phyloP scores from a whole-genome alignment of 2,888 invertebrate genomes.

The Onchidella celtica region DNA sequence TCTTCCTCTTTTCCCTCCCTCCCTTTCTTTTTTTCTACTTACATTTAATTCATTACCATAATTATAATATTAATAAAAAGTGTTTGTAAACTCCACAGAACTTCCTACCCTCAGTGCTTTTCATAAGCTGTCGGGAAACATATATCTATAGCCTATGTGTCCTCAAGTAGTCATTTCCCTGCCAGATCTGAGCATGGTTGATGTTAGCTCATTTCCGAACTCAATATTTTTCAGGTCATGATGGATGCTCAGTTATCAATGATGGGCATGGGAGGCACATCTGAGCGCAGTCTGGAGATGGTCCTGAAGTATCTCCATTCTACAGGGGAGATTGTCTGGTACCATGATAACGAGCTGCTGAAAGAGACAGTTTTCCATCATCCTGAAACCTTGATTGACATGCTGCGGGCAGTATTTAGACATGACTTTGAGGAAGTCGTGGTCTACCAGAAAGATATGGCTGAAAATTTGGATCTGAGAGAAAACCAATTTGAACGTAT shows the following conservation, averaged over 20 bases:
- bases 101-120: too few relatives aligned
- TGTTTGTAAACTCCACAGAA: too few relatives aligned
- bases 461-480: slow-evolving; percentile 54
- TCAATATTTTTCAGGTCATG: slow-evolving; percentile 58
- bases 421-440: slow-evolving; percentile 73
- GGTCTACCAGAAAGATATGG: slow-evolving; percentile 60
- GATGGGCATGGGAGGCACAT: slow-evolving; percentile 67
- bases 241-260: slow-evolving; percentile 64
- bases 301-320: slow-evolving; percentile 70
- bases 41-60: too few relatives aligned
- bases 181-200: too few relatives aligned
- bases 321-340: slow-evolving; percentile 74
- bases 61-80: too few relatives aligned
- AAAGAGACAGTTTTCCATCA: slow-evolving; percentile 70
- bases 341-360: slow-evolving; percentile 68
- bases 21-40: too few relatives aligned
- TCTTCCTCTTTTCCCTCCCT: too few relatives aligned
- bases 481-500: slow-evolving; percentile 56
- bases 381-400: slow-evolving; percentile 72
- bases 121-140: too few relatives aligned
- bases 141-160: too few relatives aligned
- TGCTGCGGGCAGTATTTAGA: slow-evolving; percentile 73
- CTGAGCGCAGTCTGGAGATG: slow-evolving; percentile 66
- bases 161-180: too few relatives aligned
- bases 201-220: too few relatives aligned